Base-by-base conservation (phyloP, 2,888 invertebrate genomes). In the Orthosia incerta region DNA sequence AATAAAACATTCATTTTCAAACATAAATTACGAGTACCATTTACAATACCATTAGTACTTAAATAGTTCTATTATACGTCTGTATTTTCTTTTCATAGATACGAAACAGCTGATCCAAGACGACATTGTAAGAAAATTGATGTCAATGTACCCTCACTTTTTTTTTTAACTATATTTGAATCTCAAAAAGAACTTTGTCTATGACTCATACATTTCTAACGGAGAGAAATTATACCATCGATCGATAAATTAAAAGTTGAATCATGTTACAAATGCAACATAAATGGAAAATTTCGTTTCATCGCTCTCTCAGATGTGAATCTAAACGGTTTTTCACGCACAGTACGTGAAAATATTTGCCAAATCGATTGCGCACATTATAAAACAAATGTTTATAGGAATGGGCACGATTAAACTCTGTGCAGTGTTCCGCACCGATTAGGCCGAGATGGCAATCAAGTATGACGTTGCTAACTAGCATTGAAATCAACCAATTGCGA, bases 401-500 rank as follows among this genome's bases (percentile, higher is more conserved):
- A 73, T 63, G 31, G 67, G 23, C 55, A 69, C 55, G 64, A 83
- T 71, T 80, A 20, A 70, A 74, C 45, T 66, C 60, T 79, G 67
- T 66, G 50, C 72, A 76, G 64, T 64, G 72, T 76, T 84, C 70
- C 64, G 70, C 64, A 46, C 53, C 72, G 55, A 50, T 80, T 50
- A 72, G 26, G 55, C 68, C 55, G 57, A 71, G 51, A 68, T 73
- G 56, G 74, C 64, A 75, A 81, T 83, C 80, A 51, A 79, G 75
- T 80, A 75, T 83, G 80, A 81, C 81, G 64, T 80, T 56, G 26
- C 75, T 65, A 65, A 71, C 63, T 71, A 59, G 56, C 84, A 71
- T 68, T 83, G 84, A 81, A 80, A 79, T 61, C 74, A 70, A 70
- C 63, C 31, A 67, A 67, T 71, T 71, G 74, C 66, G 69, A 68